Base-by-base conservation (phyloP, 2,888 invertebrate species). In the Idaea biselata region DNA sequence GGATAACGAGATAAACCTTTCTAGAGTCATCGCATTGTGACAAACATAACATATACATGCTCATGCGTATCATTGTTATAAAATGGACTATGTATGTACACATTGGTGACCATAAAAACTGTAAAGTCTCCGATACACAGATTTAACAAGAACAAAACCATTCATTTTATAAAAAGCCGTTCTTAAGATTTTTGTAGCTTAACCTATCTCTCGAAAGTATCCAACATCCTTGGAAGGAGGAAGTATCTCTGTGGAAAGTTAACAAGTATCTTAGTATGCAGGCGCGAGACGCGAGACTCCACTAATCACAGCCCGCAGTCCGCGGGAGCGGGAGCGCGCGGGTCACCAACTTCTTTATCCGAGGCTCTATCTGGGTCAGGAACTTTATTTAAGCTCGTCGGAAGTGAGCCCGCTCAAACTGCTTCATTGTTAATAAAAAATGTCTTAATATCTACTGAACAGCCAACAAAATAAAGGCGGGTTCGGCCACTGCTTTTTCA, bases 381-480 rank as follows among this genome's bases (percentile, higher is more conserved):
- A 14, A 44, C 44, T 44, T 44, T 44, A 44, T 44, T 44, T 44
- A 7, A 8, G 44, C 44, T 44, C 11, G 2, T 14, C 44, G 44
- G 14, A 44, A 7, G 14, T 44, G 11, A 3, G 14, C 44, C 11
- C 14, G 1, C 11, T 44, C 11, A 44, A 44, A 44, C 44, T 44
- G 44, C 44, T 44, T 44, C 44, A 44, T 44, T 44, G 8, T 44
- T 8, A 8, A 14, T 14, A 44, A 44, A 44, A 25, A 25, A 25
- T 25, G 55, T 59, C 60, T 59, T 56, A 58, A 61, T 65, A 63
- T 61, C 63, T 61, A 17, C 58, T 44, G 55, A 55, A 25, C 25
- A 3, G 25, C 3, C 25, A 5, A 25, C 25, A 25, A 25, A 25
- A 25, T 25, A 5, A 25, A 25, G 25, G 5, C 1, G 25, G 25